Evolutionary conservation across 1,140 invertebrate genomes (phyloP).

Genomic region (Ceratina japonica): DNA sequence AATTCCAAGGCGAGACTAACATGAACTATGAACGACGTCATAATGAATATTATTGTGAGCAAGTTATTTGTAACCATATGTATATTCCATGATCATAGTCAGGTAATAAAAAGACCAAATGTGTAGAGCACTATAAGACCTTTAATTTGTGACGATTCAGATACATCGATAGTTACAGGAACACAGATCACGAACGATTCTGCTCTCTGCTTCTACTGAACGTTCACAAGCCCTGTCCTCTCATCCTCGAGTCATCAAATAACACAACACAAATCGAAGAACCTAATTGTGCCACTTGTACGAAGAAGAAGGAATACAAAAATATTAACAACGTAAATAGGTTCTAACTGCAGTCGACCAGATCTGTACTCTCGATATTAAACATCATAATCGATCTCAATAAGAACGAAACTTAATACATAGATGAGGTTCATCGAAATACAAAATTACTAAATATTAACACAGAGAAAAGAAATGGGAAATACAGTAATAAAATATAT

Average conservation of each 20-base stretch:
- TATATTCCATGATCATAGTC: neutral
- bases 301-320: constrained; percentile 4
- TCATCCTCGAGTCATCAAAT: neutral
- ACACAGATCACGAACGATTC: neutral
- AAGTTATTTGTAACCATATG: neutral
- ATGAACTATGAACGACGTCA: neutral
- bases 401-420: no score
- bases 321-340: constrained; percentile 11
- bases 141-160: constrained; percentile 19
- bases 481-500: neutral
- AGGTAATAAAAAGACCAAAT: constrained; percentile 5
- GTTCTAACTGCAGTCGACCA: neutral
- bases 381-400: neutral
- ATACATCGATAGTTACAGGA: constrained; percentile 12
- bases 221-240: neutral
- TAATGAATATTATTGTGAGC: neutral
- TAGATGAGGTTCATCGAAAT: neutral
- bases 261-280: constrained; percentile 6
- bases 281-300: constrained; percentile 7
- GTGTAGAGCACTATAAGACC: neutral
- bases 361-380: no score
- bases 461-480: neutral
- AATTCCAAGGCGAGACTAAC: no score
- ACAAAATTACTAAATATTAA: neutral
- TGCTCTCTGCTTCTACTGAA: neutral